Evolutionary conservation across 2,797 vertebrate genomes (phyloP), one percentile per base, ranked within the genome.

Genomic region (Gallinago stenura): DNA sequence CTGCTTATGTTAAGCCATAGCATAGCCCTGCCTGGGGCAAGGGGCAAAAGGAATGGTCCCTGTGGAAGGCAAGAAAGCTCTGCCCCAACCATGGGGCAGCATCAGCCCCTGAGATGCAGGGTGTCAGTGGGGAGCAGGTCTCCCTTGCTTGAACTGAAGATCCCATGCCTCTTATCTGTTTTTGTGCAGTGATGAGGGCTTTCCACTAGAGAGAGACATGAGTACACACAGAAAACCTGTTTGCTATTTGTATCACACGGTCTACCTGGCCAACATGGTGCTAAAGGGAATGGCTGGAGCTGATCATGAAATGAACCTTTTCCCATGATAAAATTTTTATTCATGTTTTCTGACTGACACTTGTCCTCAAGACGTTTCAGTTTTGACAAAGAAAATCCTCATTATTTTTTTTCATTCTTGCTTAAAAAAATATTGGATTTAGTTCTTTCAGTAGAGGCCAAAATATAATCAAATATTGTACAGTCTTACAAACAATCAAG

Each of bases 151-250:
- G 85, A 82, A n/a, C 53, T 28, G 65, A 77, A 21, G 20, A 53
- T 85, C 58, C 81, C 83, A 57, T 8, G 19, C 13, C 62, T 90
- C 70, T 70, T 79, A 53, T 84, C 80, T 73, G 18, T 73, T 46
- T 76, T 84, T 78, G 77, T 96, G 95, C 53, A 97, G 96, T 97
- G 81, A 92, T 79, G 90, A 96, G 86, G 73, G 86, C 91, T 92
- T 94, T 96, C 96, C 96, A 97, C 94, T 96, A 97, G 96, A 96
- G 96, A 95, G 96, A 97, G 95, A 97, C 81, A 94, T 92, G 96
- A 96, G 88, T 90, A 96, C 91, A 73, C 75, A 95, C 80, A 96
- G 88, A 89, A 83, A 90, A 95, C 96, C 93, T 94, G 91, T 95
- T 89, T 87, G 90, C 65, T 95, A 4, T 90, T 90, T 80, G 81